Conservation (phyloP, 2,888 invertebrate species). For the Melanostoma scalare region DNA sequence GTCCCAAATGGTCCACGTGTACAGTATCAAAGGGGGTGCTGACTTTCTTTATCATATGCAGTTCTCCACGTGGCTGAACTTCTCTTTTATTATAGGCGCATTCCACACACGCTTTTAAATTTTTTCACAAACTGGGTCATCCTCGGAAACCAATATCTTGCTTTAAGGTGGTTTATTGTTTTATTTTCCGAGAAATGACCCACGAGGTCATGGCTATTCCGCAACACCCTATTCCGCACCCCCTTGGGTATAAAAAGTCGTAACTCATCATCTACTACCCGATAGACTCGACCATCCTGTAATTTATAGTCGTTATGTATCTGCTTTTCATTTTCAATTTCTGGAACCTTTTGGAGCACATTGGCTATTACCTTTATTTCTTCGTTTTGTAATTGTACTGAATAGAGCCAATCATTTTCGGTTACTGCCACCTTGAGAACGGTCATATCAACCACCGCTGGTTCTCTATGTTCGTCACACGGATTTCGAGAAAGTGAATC, state of each 20-base stretch:
- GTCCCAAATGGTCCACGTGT: too few species aligned
- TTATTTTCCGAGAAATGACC: slow-evolving; percentile 35
- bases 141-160: slow-evolving; percentile 44
- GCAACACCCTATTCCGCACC: slow-evolving; percentile 7
- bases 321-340: not conserved
- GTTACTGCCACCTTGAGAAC: too few species aligned
- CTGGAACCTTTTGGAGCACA: too few species aligned
- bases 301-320: not conserved
- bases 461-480: too few species aligned
- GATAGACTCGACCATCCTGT: slow-evolving; percentile 12
- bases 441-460: too few species aligned
- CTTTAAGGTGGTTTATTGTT: not conserved
- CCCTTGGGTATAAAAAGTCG: slow-evolving; percentile 26
- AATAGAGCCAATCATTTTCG: too few species aligned
- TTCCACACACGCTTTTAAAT: slow-evolving; percentile 27
- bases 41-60: slow-evolving; percentile 28
- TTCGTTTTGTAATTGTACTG: too few species aligned
- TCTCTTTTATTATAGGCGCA: slow-evolving; percentile 36
- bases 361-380: too few species aligned
- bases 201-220: slow-evolving; percentile 33
- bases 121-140: slow-evolving; percentile 39
- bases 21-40: too few species aligned
- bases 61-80: slow-evolving; percentile 30
- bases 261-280: slow-evolving; percentile 7
- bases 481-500: too few species aligned